Conservation (phyloP, 2,797 vertebrate species). For the Hydrolagus colliei region DNA sequence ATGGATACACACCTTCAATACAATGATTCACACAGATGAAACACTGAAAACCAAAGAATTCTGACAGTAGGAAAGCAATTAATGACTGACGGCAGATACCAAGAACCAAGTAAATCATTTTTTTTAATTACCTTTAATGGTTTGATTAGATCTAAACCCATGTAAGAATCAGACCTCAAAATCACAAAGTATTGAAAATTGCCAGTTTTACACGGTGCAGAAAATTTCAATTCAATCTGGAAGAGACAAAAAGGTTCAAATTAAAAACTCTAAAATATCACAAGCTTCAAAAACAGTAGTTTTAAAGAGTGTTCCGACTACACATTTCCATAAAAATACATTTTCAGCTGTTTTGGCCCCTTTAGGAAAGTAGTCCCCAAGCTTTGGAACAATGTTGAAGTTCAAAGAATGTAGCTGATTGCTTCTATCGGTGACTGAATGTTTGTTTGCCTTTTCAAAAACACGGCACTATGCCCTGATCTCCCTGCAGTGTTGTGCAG, state of each 20-base stretch:
- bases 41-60: background rate
- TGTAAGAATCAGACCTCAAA: conserved; percentile 88
- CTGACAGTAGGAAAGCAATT: background rate
- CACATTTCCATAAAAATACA: background rate
- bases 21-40: background rate
- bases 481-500: too few species aligned
- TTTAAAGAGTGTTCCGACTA: background rate
- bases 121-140: conserved; percentile 75
- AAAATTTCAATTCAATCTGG: conserved; percentile 96
- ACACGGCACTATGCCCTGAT: too few species aligned
- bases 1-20: background rate
- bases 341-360: background rate
- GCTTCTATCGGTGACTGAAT: too few species aligned
- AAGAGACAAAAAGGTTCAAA: conserved; percentile 41
- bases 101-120: background rate
- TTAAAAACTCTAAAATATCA: background rate
- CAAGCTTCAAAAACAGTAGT: background rate
- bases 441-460: too few species aligned
- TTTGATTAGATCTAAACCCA: conserved; percentile 95
- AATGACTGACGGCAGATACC: background rate
- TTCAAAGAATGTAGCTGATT: too few species aligned
- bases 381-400: too few species aligned
- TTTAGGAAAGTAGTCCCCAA: too few species aligned
- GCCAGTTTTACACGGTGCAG: conserved; percentile 90
- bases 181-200: conserved; percentile 97